A percentile compares a stretch with the other conserved stretches of the same genome.
Evolutionary conservation across 2,113 vertebrate genomes (phyloP).

Genomic region (Xyliphius kryptos): DNA sequence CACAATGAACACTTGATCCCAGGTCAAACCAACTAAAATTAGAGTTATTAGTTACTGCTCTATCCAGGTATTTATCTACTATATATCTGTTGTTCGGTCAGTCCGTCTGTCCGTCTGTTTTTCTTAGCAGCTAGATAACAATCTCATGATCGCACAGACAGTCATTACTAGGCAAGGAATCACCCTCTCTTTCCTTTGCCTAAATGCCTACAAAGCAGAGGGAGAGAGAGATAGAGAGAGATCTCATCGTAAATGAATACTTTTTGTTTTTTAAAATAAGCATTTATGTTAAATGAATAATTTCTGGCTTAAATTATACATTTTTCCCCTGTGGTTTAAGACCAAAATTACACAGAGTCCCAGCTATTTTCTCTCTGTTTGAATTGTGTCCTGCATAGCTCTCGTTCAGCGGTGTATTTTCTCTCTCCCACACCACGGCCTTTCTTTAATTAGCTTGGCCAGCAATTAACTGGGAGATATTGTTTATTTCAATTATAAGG

Average conservation of each 20-base stretch:
- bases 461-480: slow-evolving; percentile 75
- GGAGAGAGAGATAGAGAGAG: too few species aligned
- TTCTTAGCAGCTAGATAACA: too few species aligned
- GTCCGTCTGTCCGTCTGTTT: too few species aligned
- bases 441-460: slow-evolving; percentile 79
- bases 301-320: slow-evolving; percentile 74
- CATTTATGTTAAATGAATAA: slow-evolving; percentile 73
- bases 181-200: too few species aligned
- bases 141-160: too few species aligned
- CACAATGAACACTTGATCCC: too few species aligned
- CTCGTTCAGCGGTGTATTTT: slow-evolving; percentile 68
- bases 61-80: too few species aligned
- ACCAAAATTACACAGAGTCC: slow-evolving; percentile 76
- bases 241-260: slow-evolving; percentile 65
- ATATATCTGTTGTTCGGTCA: too few species aligned
- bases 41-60: too few species aligned
- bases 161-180: too few species aligned
- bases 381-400: slow-evolving; percentile 73
- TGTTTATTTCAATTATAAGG: slow-evolving; percentile 76
- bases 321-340: slow-evolving; percentile 70
- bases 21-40: too few species aligned
- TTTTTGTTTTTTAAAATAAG: slow-evolving; percentile 71
- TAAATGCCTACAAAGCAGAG: too few species aligned
- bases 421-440: slow-evolving; percentile 59
- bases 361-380: slow-evolving; percentile 73